Evolutionary conservation across 1,140 invertebrate genomes (phyloP), one percentile per base, ranked within the genome.

Genomic region (Macrosteles quadrilineatus): DNA sequence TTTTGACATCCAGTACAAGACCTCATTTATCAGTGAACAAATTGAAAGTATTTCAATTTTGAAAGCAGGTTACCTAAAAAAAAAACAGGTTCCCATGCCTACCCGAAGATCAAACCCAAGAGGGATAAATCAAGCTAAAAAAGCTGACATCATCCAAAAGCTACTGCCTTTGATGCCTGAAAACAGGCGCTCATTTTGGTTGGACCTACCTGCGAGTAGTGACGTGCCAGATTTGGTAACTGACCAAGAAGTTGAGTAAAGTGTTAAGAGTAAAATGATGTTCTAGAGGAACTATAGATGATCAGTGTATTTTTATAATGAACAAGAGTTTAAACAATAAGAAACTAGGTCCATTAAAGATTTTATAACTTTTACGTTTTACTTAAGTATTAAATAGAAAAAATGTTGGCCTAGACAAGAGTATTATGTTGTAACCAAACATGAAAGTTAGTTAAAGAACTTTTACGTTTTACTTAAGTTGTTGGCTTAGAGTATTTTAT

Each of bases 141-240:
- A 59, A 23, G 27, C 14, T n/a, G 55, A 59, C 27, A 59, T 59
- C 3, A 27, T 59, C 27, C 21, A 59, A 6, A 59, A 59, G 55
- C 25, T 59, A 3, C 3, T 59, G 3, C 27, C 55, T 27, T 59
- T 59, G 55, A 59, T 59, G 2, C 55, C 55, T 11, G 4, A 6
- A 59, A 59, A 59, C 29, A 27, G 55, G 11, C 55, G 27, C 27
- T 9, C 21, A 27, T 59, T 59, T 59, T 59, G 55, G 55, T 12
- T 59, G 29, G 27, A 59, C 29, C 27, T 59, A 9, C n/a, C n/a
- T n/a, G n/a, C 47, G n/a, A 53, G 4, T 6, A 53, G n/a, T 53
- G 47, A 53, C 6, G 47, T 19, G 23, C 47, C 47, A 53, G 47
- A 53, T 25, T n/a, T 53, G 4, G 23, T 25, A 9, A 53, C 47